A percentile compares a stretch with the other conserved stretches of the same genome.
Conservation (phyloP, 2,113 vertebrate genomes). For the Opisthocomus hoazin region DNA sequence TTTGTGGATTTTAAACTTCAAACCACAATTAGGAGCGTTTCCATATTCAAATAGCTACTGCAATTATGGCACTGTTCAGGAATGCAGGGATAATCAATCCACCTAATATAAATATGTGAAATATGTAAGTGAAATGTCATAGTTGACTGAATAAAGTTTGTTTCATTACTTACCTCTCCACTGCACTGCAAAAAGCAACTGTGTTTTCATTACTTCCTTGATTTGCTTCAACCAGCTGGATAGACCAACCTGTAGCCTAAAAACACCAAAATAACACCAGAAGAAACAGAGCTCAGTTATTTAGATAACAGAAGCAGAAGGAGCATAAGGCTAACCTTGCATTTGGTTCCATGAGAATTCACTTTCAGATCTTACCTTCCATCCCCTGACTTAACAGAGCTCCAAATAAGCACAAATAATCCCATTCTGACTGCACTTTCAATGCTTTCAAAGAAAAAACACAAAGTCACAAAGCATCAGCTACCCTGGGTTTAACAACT, state of each 20-base stretch:
- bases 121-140: background rate
- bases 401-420: background rate
- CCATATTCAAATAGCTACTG: background rate
- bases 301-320: background rate
- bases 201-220: conserved; percentile 40
- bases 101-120: background rate
- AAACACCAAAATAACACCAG: background rate
- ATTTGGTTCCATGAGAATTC: background rate
- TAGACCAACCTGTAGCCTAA: conserved; percentile 36
- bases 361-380: background rate
- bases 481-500: background rate
- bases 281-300: conserved; percentile 25
- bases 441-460: background rate
- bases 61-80: background rate
- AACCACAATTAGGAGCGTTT: background rate
- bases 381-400: background rate
- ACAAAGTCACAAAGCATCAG: background rate
- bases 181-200: conserved; percentile 49
- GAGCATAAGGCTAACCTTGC: background rate
- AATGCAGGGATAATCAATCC: background rate
- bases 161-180: conserved; percentile 64
- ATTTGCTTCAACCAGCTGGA: conserved; percentile 55
- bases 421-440: background rate
- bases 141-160: background rate
- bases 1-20: background rate